These are phyloP conservation scores for Palythoa grandiflora DNA, from an alignment of 92 coral and sea anemone species.

Conservation along the genomic window DNA sequence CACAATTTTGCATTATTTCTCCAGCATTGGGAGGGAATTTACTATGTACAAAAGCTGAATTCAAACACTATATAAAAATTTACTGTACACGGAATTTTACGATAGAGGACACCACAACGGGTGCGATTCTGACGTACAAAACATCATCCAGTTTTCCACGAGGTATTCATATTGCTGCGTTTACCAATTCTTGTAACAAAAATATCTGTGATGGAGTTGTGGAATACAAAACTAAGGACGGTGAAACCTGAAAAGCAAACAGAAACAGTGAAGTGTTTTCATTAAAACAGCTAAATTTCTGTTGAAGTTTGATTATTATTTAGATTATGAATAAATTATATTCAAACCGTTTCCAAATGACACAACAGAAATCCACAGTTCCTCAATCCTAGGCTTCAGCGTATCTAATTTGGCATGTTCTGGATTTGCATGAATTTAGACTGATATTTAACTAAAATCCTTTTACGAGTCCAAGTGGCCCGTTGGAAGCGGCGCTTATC, in stretches of 20 bases:
- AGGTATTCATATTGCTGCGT: not conserved
- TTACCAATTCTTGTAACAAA: slow-evolving; percentile 44
- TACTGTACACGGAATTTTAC: slow-evolving; percentile 45
- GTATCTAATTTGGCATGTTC: too few relatives aligned
- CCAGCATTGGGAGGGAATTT: slow-evolving; percentile 17
- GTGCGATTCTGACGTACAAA: not conserved
- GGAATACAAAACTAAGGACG: slow-evolving; percentile 82
- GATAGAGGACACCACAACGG: slow-evolving; percentile 10
- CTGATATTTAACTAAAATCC: too few relatives aligned
- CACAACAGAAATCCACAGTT: too few relatives aligned
- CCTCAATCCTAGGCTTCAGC: too few relatives aligned
- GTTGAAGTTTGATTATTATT: too few relatives aligned
- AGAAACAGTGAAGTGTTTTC: not conserved
- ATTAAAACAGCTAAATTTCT: too few relatives aligned
- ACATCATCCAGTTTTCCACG: not conserved
- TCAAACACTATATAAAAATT: slow-evolving; percentile 34
- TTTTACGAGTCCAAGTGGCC: too few relatives aligned
- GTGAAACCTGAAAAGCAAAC: slow-evolving; percentile 77
- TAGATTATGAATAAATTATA: too few relatives aligned
- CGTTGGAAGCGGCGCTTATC: too few relatives aligned
- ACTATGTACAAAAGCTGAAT: slow-evolving; percentile 26
- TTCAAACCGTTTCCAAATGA: too few relatives aligned
- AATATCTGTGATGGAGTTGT: slow-evolving; percentile 6
- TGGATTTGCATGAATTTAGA: too few relatives aligned
- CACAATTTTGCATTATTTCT: not conserved